Base-by-base conservation (phyloP, 2,113 vertebrate genomes). In the Ginglymostoma cirratum region DNA sequence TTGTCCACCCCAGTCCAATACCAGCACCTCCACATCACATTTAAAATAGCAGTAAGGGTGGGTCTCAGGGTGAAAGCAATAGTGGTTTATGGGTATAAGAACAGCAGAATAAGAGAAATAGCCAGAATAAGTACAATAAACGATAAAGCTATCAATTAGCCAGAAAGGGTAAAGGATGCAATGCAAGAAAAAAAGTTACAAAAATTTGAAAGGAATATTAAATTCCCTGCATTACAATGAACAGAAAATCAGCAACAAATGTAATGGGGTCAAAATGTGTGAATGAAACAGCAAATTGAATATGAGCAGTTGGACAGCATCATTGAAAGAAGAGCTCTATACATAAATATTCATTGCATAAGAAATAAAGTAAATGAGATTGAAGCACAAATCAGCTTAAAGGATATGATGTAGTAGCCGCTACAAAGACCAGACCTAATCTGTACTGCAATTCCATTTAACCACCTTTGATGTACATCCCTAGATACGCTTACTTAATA, bases 341-440 rank as follows among this genome's bases (percentile, higher is more conserved):
- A 65, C 34, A 65, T 14, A 65, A 90, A 65, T 38, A 27, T 14
- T 8, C 89, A 66, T 93, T 93, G 61, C 34, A 66, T 38, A 38
- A 93, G 89, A 66, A 93, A 93, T 38, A 66, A 66, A 66, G 34
- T 65, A 90, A 90, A 90, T 90, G 52, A 90, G 27, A 65, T 34
- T 7, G 7, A 52, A 93, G 61, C n/a, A 66, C 61, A 93, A 66
- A 93, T 66, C 89, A 66, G 89, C 61, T 66, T 66, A 66, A 93
- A 66, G 89, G 61, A 21, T 38, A 38, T 38, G 34, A 66, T 66
- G 61, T 67, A 93, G 34, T 66, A 24, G 61, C 17, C 61, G 61
- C 34, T 76, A 34, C 72, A 66, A 19, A 92, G 34, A 38, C 61
- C 61, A 66, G 89, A 17, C 61, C 48, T 93, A 67, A 93, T 38